A percentile compares a stretch with the other conserved stretches of the same genome.
These are phyloP conservation scores for Chiloscyllium plagiosum DNA, from an alignment of 2,113 vertebrate species.

Conservation along the genomic window DNA sequence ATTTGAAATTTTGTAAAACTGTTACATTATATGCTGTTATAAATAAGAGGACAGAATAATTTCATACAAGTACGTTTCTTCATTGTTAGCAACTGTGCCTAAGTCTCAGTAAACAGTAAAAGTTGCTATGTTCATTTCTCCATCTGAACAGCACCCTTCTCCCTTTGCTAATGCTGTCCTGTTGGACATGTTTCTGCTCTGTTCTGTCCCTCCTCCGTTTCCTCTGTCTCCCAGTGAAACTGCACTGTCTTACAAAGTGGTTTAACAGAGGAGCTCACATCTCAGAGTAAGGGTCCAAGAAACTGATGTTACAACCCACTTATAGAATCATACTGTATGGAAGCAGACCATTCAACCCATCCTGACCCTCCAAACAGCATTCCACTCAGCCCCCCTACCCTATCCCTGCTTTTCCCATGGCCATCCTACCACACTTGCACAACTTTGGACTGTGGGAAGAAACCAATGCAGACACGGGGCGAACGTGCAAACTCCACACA, in stretches of 20 bases:
- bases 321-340: too few species aligned
- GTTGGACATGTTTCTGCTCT: not conserved
- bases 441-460: too few species aligned
- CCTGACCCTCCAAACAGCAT: too few species aligned
- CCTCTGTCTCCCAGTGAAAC: slow-evolving; percentile 22
- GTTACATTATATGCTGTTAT: not conserved
- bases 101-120: not conserved
- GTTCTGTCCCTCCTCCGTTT: not conserved
- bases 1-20: not conserved
- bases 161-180: not conserved
- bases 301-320: not conserved
- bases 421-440: too few species aligned
- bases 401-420: too few species aligned
- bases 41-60: not conserved
- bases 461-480: too few species aligned
- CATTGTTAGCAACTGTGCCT: not conserved
- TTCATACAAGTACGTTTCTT: not conserved
- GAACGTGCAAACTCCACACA: too few species aligned
- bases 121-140: not conserved
- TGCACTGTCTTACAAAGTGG: not conserved
- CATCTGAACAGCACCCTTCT: not conserved
- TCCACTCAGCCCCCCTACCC: too few species aligned
- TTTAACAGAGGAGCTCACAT: not conserved
- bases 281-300: not conserved
- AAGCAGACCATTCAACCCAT: too few species aligned